Evolutionary conservation across 2,888 invertebrate species (phyloP).

Genomic region (Noctua fimbriata): DNA sequence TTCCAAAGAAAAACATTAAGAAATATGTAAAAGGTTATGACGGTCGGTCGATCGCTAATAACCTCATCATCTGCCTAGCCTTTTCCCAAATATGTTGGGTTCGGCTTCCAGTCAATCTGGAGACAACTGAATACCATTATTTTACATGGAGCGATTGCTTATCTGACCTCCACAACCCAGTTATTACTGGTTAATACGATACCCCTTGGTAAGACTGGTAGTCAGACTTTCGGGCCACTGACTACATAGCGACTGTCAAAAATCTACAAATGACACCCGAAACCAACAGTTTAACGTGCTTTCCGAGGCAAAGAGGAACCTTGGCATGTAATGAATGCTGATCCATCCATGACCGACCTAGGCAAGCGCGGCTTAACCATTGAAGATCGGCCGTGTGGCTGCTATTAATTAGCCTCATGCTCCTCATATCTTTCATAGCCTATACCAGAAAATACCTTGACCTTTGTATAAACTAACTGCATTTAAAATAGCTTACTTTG

Average conservation of each 20-base stretch:
- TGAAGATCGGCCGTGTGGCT: background rate
- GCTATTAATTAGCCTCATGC: background rate
- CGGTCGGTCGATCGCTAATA: background rate
- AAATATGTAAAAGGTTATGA: background rate
- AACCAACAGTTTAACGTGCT: background rate
- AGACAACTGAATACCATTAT: background rate
- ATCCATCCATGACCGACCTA: background rate
- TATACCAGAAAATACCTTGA: background rate
- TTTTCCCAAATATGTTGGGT: background rate
- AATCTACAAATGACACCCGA: background rate
- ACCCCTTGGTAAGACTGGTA: background rate
- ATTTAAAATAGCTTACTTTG: constrained; percentile 67
- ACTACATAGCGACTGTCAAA: background rate
- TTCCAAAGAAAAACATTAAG: background rate
- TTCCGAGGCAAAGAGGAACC: background rate
- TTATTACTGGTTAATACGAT: background rate
- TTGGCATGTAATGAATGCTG: background rate
- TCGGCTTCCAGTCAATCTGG: background rate
- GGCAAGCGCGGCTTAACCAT: background rate
- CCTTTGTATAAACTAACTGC: background rate
- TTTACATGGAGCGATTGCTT: background rate
- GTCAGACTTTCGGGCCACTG: background rate
- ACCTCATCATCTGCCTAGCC: background rate
- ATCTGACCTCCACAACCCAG: background rate
- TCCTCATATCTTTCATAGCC: background rate